Conservation (phyloP, 2,113 vertebrate species). For the Erythrocercus mccallii region DNA sequence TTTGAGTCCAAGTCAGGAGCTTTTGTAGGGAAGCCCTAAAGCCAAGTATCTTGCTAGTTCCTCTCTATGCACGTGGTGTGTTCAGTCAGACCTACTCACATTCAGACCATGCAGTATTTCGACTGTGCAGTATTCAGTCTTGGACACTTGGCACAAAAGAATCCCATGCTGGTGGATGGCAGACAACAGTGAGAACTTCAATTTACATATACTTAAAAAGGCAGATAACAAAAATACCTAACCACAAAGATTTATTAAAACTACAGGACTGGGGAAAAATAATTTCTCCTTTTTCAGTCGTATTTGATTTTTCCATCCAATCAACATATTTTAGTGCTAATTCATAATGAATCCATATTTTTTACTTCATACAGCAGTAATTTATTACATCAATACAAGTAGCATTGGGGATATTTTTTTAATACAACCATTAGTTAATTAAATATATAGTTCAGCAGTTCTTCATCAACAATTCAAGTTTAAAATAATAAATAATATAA, state of each 20-base stretch:
- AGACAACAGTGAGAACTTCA: background rate
- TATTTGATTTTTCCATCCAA: background rate
- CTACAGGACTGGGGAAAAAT: background rate
- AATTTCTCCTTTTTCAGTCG: background rate
- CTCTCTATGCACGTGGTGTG: rapidly evolving
- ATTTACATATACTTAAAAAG: background rate
- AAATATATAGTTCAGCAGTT: background rate
- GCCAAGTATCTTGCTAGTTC: background rate
- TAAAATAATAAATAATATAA: background rate
- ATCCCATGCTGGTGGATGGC: background rate
- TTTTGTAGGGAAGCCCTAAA: background rate
- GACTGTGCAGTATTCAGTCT: background rate
- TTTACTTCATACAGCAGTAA: background rate
- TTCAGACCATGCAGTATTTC: background rate
- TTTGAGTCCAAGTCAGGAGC: background rate
- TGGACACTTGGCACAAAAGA: background rate
- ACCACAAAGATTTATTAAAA: background rate
- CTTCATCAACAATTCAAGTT: background rate
- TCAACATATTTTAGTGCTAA: background rate
- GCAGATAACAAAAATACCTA: background rate
- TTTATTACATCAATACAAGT: background rate
- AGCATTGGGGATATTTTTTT: background rate
- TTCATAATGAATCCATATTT: background rate
- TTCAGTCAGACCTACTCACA: background rate
- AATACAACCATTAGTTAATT: background rate